Evolutionary conservation across 2,888 invertebrate species (phyloP).

Genomic region (Lacanobia wlatinum): DNA sequence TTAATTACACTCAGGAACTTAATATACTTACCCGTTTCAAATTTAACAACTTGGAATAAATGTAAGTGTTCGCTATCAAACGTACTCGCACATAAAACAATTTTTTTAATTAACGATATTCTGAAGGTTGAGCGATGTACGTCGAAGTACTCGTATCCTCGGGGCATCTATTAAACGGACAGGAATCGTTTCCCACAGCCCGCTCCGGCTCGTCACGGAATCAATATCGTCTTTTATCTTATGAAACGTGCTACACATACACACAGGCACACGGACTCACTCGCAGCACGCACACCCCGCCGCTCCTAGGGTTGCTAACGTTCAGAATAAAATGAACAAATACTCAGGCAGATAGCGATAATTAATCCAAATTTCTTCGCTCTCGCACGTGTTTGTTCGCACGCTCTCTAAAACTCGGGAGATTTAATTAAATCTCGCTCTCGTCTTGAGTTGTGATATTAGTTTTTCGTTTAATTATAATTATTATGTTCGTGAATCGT

Average conservation of each 20-base stretch:
- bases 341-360: conserved; percentile 79
- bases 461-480: conserved; percentile 75
- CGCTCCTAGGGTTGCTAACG: conserved; percentile 69
- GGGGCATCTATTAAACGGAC: conserved; percentile 87
- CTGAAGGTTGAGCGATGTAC: conserved; percentile 71
- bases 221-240: conserved; percentile 91
- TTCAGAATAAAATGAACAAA: conserved; percentile 78
- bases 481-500: conserved; percentile 65
- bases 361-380: conserved; percentile 85
- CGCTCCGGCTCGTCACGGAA: conserved; percentile 89
- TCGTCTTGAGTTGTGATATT: conserved; percentile 75
- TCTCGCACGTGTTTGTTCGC: conserved; percentile 79
- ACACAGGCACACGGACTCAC: conserved; percentile 62
- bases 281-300: conserved; percentile 69
- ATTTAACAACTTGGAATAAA: conserved; percentile 69
- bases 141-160: conserved; percentile 81
- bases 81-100: conserved; percentile 66
- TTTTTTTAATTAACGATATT: conserved; percentile 76
- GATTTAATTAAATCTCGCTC: conserved; percentile 82
- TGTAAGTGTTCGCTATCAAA: conserved; percentile 61
- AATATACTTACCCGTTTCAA: conserved; percentile 78
- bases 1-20: conserved; percentile 85
- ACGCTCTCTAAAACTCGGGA: conserved; percentile 78
- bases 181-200: conserved; percentile 89
- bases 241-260: conserved; percentile 88